Conservation (phyloP, 2,888 invertebrate species). For the Odontocolon sp. region DNA sequence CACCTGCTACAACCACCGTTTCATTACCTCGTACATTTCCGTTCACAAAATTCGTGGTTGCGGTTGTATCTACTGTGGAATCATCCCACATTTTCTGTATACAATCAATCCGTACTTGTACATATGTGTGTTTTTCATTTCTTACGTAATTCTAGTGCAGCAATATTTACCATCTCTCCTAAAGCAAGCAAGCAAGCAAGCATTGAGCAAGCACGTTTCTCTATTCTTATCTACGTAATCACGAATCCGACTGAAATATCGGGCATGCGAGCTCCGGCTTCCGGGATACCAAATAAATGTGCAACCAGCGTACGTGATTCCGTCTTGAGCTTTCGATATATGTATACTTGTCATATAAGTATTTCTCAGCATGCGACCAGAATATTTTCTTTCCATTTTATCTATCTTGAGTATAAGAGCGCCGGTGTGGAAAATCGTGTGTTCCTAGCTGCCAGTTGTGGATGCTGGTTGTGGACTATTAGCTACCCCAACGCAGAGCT, state of each 20-base stretch:
- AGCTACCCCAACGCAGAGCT: slow-evolving; percentile 30
- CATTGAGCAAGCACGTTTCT: slow-evolving; percentile 14
- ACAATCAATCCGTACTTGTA: slow-evolving; percentile 10
- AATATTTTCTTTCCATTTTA: slow-evolving; percentile 43
- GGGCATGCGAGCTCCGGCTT: slow-evolving; percentile 30
- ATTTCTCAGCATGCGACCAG: slow-evolving; percentile 34
- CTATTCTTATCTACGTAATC: slow-evolving; percentile 50
- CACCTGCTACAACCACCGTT: background rate
- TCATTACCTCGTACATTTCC: slow-evolving; percentile 1
- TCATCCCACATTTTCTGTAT: slow-evolving; percentile 1
- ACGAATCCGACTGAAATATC: slow-evolving; percentile 42
- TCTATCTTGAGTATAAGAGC: too few relatives aligned
- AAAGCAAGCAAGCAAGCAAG: slow-evolving; percentile 5
- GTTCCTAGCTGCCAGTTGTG: background rate
- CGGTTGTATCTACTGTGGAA: too few relatives aligned
- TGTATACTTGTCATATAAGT: background rate
- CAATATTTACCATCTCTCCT: slow-evolving; percentile 22
- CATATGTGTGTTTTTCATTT: slow-evolving; percentile 21
- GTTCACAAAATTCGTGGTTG: background rate
- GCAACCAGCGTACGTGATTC: slow-evolving; percentile 30
- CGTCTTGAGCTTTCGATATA: background rate
- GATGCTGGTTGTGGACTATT: slow-evolving; percentile 13
- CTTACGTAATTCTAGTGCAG: slow-evolving; percentile 17
- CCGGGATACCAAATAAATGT: slow-evolving; percentile 39
- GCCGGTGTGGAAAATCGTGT: too few relatives aligned